A percentile compares a stretch with the other conserved stretches of the same genome.
Conservation (phyloP, 64 coral and sea anemone species). For the Montipora cactus region DNA sequence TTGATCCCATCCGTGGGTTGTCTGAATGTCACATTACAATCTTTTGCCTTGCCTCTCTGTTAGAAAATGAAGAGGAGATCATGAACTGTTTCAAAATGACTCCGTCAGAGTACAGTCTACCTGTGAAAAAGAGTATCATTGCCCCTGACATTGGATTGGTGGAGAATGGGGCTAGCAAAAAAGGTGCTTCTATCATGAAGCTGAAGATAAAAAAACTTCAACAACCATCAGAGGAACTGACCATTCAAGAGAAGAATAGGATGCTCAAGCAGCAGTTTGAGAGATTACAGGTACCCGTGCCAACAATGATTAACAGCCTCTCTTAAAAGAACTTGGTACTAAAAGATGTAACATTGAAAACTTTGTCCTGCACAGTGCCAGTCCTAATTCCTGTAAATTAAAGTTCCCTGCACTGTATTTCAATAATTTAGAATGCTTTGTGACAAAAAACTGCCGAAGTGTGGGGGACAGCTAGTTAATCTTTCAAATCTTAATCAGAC, state of each 20-base stretch:
- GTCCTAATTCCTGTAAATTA: too few species aligned
- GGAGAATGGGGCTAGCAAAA: neutral
- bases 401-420: too few species aligned
- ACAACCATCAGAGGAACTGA: neutral
- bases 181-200: neutral
- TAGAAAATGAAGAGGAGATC: slow-evolving; percentile 78
- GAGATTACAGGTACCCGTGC: neutral
- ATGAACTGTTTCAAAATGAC: slow-evolving; percentile 25
- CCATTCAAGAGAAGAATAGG: slow-evolving; percentile 1
- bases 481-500: too few species aligned
- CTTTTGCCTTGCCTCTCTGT: slow-evolving; percentile 73
- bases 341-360: too few species aligned
- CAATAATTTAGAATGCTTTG: too few species aligned
- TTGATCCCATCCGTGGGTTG: slow-evolving; percentile 53
- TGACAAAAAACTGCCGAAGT: too few species aligned
- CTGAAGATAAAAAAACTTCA: neutral
- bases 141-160: neutral
- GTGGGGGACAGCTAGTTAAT: too few species aligned
- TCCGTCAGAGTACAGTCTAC: slow-evolving; percentile 77
- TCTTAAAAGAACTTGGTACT: too few species aligned
- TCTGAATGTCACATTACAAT: slow-evolving; percentile 82
- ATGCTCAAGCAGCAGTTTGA: slow-evolving; percentile 33
- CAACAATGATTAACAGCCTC: too few species aligned
- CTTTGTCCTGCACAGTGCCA: too few species aligned
- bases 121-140: slow-evolving; percentile 23